Evolutionary conservation across 1,140 invertebrate species (phyloP), one percentile per base, ranked within the genome.

Genomic region (Ditylenchus dipsaci): DNA sequence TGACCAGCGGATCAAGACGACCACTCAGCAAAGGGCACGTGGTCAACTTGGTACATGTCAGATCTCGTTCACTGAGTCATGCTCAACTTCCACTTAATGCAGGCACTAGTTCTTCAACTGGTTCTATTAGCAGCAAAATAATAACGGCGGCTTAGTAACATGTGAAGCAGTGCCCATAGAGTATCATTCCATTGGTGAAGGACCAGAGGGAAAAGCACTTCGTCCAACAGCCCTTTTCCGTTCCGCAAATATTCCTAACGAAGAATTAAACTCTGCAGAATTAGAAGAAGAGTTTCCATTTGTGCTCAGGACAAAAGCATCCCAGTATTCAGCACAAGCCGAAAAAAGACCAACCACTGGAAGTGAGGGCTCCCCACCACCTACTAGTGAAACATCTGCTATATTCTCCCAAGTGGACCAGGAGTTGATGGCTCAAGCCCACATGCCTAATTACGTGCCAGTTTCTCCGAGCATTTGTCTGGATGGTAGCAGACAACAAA

Each of bases 31-130:
- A 63, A 13, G 63, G 73, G 17, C 77, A 77, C 47, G 38, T 77
- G 23, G 77, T 77, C 0, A 77, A 77, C 49, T 62, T 77, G 1
- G 77, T 77, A 8, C 76, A 77, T 49, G 76, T 77, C 29, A 75
- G 76, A 1, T 79, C 77, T 13, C 74, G 69, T 23, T 77, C 76
- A 9, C 49, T 77, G 27, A 77, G 71, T 53, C 75, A 76, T 27
- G 59, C 75, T 7, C 67, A 78, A 60, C 19, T 78, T 53, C 73
- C 71, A 21, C 3, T 53, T 7, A 53, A 19, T 53, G 33, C 3
- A 38, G 33, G 33, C 33, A 26, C 56, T 30, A 45, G n/a, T 47
- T n/a, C 57, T 21, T 42, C 29, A 27, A 33, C 66, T 1, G 21
- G 26, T 23, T 27, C 11, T 33, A 38, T 13, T 11, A 58, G 8